Evolutionary conservation across 2,797 vertebrate genomes (phyloP).

Genomic region (Podargus strigoides): DNA sequence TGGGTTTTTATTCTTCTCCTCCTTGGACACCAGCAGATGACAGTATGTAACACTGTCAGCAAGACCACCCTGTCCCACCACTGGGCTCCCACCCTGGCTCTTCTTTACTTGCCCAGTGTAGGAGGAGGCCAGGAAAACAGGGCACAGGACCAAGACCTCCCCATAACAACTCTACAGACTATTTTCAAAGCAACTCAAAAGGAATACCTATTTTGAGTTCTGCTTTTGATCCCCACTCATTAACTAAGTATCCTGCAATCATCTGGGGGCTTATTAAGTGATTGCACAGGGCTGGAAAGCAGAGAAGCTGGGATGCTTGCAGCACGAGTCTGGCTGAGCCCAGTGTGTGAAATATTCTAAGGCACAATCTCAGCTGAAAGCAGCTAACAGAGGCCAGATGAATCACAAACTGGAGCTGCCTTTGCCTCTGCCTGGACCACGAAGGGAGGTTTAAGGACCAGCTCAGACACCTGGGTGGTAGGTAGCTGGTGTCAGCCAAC

Average conservation of each 20-base stretch:
- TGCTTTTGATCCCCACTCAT: background rate
- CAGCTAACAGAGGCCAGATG: background rate
- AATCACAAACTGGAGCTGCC: background rate
- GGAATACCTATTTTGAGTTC: background rate
- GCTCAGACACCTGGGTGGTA: fast-evolving
- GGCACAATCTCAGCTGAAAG: background rate
- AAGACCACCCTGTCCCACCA: background rate
- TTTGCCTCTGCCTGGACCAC: background rate
- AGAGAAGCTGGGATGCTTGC: background rate
- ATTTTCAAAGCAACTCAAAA: background rate
- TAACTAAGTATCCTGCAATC: background rate
- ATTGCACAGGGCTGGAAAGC: background rate
- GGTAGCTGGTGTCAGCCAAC: background rate
- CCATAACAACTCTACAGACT: fast-evolving
- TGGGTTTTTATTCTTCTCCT: background rate
- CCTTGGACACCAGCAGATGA: background rate
- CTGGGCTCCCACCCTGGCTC: background rate
- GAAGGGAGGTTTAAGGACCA: background rate
- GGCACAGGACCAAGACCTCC: background rate
- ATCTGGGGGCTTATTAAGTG: background rate
- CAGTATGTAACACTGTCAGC: too few species aligned
- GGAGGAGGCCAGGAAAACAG: background rate
- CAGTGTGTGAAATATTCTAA: background rate
- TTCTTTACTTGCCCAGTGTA: background rate
- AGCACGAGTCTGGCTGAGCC: background rate